phyloP scores from a whole-genome alignment of 2,888 invertebrate species.

The Mesodorylaimus sp. region DNA sequence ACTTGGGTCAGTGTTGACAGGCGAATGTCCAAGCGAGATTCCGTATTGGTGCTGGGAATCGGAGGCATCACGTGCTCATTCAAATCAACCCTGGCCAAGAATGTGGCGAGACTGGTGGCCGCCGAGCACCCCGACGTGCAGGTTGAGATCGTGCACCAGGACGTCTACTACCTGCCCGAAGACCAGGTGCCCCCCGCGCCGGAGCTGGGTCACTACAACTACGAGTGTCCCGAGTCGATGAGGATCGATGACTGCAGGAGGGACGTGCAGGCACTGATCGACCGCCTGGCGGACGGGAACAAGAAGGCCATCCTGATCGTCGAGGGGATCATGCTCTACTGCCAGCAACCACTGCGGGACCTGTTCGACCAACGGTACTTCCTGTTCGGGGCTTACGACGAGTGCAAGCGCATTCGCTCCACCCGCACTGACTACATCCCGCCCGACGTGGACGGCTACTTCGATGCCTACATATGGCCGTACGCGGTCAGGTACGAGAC shows the following conservation, averaged over 20 bases:
- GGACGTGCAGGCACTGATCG: no score
- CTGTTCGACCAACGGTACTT: no score
- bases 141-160: not conserved
- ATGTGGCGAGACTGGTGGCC: not conserved
- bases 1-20: no score
- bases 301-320: no score
- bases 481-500: no score
- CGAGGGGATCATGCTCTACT: constrained; percentile 1
- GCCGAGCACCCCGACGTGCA: not conserved
- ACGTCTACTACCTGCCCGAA: not conserved
- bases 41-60: not conserved
- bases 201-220: no score
- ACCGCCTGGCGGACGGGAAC: no score
- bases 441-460: not conserved
- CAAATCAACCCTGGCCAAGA: not conserved
- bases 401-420: not conserved
- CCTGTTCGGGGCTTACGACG: not conserved
- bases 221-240: no score
- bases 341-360: no score
- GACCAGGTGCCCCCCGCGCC: no score
- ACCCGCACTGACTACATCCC: not conserved
- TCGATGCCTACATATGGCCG: not conserved
- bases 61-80: not conserved
- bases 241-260: no score
- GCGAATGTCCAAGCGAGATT: not conserved